A percentile compares a stretch with the other conserved stretches of the same genome.
Evolutionary conservation across 1,140 invertebrate genomes (phyloP).

Genomic region (Trichonephila clavata): DNA sequence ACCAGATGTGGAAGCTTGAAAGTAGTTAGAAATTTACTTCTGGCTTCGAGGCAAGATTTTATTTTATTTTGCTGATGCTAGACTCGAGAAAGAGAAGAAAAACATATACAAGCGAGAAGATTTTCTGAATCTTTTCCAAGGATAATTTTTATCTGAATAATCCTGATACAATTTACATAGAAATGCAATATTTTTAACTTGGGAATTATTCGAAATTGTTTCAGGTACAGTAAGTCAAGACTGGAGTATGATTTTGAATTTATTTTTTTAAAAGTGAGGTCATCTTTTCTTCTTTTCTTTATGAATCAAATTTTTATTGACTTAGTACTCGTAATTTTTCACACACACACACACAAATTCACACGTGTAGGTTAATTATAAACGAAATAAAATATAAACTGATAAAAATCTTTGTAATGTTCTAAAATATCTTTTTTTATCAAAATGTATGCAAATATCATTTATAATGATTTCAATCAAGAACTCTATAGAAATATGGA

Average conservation of each 20-base stretch:
- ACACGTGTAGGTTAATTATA: too few relatives aligned
- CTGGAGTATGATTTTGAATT: neutral
- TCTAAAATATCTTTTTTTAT: too few relatives aligned
- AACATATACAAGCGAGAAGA: neutral
- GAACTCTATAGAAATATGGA: too few relatives aligned
- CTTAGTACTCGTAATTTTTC: too few relatives aligned
- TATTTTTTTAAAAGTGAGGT: neutral
- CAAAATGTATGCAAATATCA: too few relatives aligned
- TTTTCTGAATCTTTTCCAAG: neutral
- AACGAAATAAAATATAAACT: too few relatives aligned
- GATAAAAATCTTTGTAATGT: too few relatives aligned
- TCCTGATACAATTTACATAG: conserved; percentile 2
- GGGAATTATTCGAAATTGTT: neutral
- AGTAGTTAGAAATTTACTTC: neutral
- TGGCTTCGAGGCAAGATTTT: neutral
- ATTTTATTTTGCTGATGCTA: neutral
- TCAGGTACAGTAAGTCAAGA: neutral
- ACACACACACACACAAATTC: too few relatives aligned
- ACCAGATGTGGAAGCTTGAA: neutral
- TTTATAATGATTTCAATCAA: too few relatives aligned
- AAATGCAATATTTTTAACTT: neutral
- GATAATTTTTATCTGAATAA: conserved; percentile 31
- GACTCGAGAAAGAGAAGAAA: neutral
- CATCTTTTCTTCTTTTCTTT: neutral
- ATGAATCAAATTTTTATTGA: too few relatives aligned